These are phyloP conservation scores for Boleophthalmus pectinirostris DNA, from an alignment of 2,113 vertebrate species.

Conservation along the genomic window DNA sequence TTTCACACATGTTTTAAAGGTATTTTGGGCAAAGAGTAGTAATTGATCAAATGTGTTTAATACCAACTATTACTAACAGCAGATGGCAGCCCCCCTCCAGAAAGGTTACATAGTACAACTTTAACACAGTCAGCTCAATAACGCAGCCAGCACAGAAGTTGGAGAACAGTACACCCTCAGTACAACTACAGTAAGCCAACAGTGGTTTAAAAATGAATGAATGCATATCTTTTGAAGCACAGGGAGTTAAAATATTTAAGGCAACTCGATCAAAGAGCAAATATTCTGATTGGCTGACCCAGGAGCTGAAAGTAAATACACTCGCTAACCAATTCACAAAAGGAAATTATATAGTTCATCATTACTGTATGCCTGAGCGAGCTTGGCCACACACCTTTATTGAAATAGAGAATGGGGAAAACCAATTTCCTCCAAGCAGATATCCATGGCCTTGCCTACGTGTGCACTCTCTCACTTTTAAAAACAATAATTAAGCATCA, in stretches of 20 bases:
- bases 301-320: neutral
- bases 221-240: neutral
- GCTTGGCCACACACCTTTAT: constrained; percentile 3
- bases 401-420: constrained; percentile 2
- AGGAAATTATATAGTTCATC: constrained; percentile 6
- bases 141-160: neutral
- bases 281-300: constrained; percentile 9
- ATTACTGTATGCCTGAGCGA: constrained; percentile 1
- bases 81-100: too few species aligned
- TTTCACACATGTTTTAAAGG: too few species aligned
- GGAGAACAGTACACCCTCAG: neutral
- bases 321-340: neutral
- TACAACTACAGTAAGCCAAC: neutral
- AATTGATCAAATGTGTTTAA: too few species aligned
- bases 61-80: too few species aligned
- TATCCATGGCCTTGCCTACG: neutral
- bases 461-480: neutral
- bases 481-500: constrained; percentile 1
- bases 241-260: constrained; percentile 5
- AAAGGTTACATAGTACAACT: too few species aligned
- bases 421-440: constrained; percentile 2
- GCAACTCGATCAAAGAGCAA: neutral
- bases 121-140: neutral
- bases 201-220: constrained; percentile 8
- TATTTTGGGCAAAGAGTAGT: too few species aligned